These are phyloP conservation scores for Oryzias sinensis DNA, from an alignment of 2,797 vertebrate species.

Conservation along the genomic window DNA sequence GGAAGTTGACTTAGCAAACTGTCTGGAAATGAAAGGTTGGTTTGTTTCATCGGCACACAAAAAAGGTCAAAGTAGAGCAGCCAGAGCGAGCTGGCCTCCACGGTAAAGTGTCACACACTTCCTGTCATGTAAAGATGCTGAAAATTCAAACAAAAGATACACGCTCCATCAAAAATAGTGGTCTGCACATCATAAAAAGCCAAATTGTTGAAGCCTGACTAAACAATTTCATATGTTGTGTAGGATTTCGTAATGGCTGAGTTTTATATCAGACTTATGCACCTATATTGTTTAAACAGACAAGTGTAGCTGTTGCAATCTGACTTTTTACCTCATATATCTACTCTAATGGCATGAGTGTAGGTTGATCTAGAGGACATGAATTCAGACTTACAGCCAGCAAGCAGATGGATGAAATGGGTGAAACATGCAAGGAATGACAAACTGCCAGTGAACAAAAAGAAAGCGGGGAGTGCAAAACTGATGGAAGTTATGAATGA, in stretches of 20 bases:
- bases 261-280: background rate
- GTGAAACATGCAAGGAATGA: background rate
- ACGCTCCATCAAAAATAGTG: background rate
- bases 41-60: conserved; percentile 58
- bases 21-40: conserved; percentile 70
- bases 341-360: background rate
- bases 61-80: conserved; percentile 63
- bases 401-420: no score
- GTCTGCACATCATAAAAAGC: background rate
- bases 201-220: background rate
- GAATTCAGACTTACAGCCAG: no score
- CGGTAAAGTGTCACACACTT: conserved; percentile 33
- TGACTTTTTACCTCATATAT: background rate
- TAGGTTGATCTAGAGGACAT: no score
- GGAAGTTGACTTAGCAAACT: conserved; percentile 74
- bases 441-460: no score
- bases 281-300: background rate
- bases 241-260: background rate
- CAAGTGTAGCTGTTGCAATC: background rate
- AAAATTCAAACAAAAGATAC: conserved; percentile 12
- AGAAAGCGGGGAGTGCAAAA: no score
- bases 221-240: conserved; percentile 5
- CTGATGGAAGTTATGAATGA: no score
- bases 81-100: conserved; percentile 38
- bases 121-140: conserved; percentile 12